phyloP scores from a whole-genome alignment of 2,888 invertebrate genomes.

The Idaea straminata region DNA sequence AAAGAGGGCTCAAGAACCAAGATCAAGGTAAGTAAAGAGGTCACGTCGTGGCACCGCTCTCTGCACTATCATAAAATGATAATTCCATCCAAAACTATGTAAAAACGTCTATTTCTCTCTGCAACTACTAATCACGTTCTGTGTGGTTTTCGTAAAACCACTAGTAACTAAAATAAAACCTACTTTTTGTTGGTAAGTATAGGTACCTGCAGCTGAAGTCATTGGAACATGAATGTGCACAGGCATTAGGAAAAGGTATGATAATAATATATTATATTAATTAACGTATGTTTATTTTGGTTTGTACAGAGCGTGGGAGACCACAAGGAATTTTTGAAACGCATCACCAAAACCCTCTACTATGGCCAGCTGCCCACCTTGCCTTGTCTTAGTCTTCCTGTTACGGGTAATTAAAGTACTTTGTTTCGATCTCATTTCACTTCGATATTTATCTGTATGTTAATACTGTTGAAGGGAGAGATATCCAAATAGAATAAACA shows the following conservation, averaged over 20 bases:
- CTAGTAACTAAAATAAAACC: neutral
- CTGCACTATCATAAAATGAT: neutral
- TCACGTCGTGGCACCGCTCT: slow-evolving; percentile 34
- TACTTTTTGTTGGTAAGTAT: too few species aligned
- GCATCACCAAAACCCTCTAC: slow-evolving; percentile 93
- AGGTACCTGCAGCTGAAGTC: too few species aligned
- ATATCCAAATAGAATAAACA: neutral
- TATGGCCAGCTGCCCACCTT: slow-evolving; percentile 89
- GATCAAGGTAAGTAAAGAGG: slow-evolving; percentile 73
- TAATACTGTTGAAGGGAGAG: too few species aligned
- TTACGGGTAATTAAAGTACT: slow-evolving; percentile 83
- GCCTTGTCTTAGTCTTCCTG: slow-evolving; percentile 86
- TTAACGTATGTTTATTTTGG: slow-evolving; percentile 13
- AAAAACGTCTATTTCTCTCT: neutral
- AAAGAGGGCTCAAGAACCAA: slow-evolving; percentile 72
- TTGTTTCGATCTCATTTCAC: neutral
- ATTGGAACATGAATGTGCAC: too few species aligned
- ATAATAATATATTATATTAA: neutral
- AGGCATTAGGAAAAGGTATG: too few species aligned
- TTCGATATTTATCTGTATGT: too few species aligned
- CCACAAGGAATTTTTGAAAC: slow-evolving; percentile 88
- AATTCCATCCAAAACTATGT: neutral
- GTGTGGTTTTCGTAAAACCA: neutral
- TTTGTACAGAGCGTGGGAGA: slow-evolving; percentile 80
- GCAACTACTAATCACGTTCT: neutral